Base-by-base conservation (phyloP, 1,140 invertebrate species). In the Microplitis demolitor region DNA sequence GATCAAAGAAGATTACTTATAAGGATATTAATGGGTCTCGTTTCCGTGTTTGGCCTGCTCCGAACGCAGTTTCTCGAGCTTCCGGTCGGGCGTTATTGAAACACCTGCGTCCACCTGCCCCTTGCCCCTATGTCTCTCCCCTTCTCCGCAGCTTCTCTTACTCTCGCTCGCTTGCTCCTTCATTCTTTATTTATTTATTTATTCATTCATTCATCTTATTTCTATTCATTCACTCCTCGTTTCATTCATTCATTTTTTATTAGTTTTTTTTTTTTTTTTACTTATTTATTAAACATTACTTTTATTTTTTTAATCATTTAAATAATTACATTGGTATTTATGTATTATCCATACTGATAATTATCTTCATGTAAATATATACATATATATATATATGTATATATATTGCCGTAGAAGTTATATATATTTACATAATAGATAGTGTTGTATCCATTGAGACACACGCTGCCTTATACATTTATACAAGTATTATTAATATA, bases 31-130 rank as follows among this genome's bases (percentile, higher is more conserved):
- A 67, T 67, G 71, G 78, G 76, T 58, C 69, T 51, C 73, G 64
- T 53, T 56, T 66, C 73, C 70, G 76, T 66, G 54, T 78, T 79
- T 60, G 75, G 74, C 71, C 72, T 77, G 76, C 74, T 76, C 75
- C 78, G 75, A 75, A 73, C 62, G 74, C 62, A 79, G 78, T 78
- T 78, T 53, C 24, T 80, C 76, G 77, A 77, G 81, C 80, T 84
- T 84, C 82, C 82, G 83, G 82, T 84, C 83, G 82, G 78, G 77
- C 79, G 77, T 78, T 79, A 79, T 76, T 79, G 75, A 71, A 77
- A 80, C 82, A 85, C 81, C 80, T 82, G 80, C 78, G 78, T 79
- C 75, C 82, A 84, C 82, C 82, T 85, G 78, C 80, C 77, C 78
- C 77, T 79, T 72, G 13, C 53, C 56, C 62, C 24, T 61, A 66